Conservation (phyloP, 1,140 invertebrate genomes). For the honey bee (Apis mellifera) region Amel_HAv3.1 CM009943.2:2497001-2497500, state of each 20-base stretch:
- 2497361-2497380: conserved; percentile 67
- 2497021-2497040: conserved; percentile 76
- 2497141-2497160: background rate
- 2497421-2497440: conserved; percentile 76
- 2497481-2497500: conserved; percentile 42
- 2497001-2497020: conserved; percentile 73
- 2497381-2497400: conserved; percentile 68
- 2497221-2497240: background rate
- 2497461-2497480: conserved; percentile 65
- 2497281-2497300: background rate
- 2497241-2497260: background rate
- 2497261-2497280: background rate
- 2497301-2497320: background rate
- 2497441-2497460: conserved; percentile 77
- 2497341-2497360: conserved; percentile 78
- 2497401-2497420: conserved; percentile 79
- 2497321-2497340: background rate
- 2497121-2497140: conserved; percentile 82
- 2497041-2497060: conserved; percentile 76
- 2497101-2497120: conserved; percentile 82
- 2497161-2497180: too few species aligned
- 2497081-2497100: conserved; percentile 81
- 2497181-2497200: too few species aligned
- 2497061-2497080: conserved; percentile 76
- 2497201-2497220: too few species aligned